Evolutionary conservation across 2,888 invertebrate species (phyloP).

Genomic region (Sarcophaga rosellei): DNA sequence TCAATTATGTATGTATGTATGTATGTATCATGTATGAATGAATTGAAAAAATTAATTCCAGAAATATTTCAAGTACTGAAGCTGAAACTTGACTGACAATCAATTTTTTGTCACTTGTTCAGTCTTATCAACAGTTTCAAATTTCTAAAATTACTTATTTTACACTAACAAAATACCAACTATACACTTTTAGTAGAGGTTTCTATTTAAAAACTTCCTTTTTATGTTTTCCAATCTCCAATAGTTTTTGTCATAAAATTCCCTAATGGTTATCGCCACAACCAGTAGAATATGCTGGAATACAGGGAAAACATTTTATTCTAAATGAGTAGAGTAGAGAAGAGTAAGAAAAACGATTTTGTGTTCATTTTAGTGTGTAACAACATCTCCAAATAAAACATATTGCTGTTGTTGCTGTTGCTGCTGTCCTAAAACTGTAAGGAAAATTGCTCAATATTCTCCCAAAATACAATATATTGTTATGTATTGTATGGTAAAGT

Average conservation of each 20-base stretch:
- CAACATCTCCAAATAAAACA: constrained; percentile 57
- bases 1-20: too few relatives aligned
- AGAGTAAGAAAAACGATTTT: constrained; percentile 8
- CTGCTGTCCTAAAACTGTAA: neutral
- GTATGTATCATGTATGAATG: too few relatives aligned
- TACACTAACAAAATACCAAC: too few relatives aligned
- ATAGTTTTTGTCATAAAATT: constrained; percentile 51
- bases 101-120: too few relatives aligned
- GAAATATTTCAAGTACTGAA: too few relatives aligned
- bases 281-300: neutral
- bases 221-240: constrained; percentile 1
- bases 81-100: too few relatives aligned
- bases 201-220: neutral
- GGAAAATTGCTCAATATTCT: constrained; percentile 1
- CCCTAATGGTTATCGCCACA: constrained; percentile 41
- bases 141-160: too few relatives aligned
- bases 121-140: too few relatives aligned
- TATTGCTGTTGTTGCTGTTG: constrained; percentile 35
- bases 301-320: too few relatives aligned
- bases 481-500: neutral
- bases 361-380: constrained; percentile 64
- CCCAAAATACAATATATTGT: neutral
- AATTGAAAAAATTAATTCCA: too few relatives aligned
- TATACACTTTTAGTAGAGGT: neutral
- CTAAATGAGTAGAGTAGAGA: too few relatives aligned